Conservation (phyloP, 2,888 invertebrate species). For the Hydrotaea cyrtoneurina region DNA sequence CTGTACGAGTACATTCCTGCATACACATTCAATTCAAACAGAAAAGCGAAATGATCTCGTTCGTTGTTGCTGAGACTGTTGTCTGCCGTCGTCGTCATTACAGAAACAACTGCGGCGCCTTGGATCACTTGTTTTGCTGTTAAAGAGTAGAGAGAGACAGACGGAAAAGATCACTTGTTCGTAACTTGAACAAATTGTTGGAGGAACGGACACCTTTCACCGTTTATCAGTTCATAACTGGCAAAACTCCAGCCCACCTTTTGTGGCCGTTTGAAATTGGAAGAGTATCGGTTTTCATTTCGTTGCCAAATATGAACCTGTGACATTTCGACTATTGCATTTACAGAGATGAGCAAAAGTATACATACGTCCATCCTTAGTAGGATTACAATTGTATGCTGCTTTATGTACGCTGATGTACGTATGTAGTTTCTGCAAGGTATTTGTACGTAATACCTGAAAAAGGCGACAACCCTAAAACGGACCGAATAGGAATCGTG, state of each 20-base stretch:
- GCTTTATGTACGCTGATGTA: too few species aligned
- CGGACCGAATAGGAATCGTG: too few species aligned
- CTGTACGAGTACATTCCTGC: not conserved
- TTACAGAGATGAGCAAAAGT: not conserved
- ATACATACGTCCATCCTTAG: not conserved
- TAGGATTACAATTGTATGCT: too few species aligned
- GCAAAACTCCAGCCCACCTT: constrained; percentile 42
- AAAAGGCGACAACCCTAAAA: too few species aligned
- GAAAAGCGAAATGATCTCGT: not conserved
- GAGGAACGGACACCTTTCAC: constrained; percentile 65
- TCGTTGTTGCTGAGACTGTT: not conserved
- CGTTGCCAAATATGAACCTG: constrained; percentile 53
- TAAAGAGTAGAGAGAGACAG: not conserved
- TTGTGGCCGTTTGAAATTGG: constrained; percentile 26
- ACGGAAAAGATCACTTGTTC: constrained; percentile 23
- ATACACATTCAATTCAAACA: not conserved
- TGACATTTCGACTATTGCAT: constrained; percentile 61
- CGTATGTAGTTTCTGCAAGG: too few species aligned
- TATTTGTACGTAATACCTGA: too few species aligned
- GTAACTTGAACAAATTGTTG: constrained; percentile 52
- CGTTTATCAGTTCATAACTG: constrained; percentile 46
- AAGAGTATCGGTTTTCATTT: constrained; percentile 57
- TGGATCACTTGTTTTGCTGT: constrained; percentile 20
- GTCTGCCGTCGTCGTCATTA: not conserved
- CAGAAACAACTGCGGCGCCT: not conserved